These are phyloP conservation scores for Drosophila lacteicornis DNA, from an alignment of 1,140 invertebrate genomes.

Conservation along the genomic window DNA sequence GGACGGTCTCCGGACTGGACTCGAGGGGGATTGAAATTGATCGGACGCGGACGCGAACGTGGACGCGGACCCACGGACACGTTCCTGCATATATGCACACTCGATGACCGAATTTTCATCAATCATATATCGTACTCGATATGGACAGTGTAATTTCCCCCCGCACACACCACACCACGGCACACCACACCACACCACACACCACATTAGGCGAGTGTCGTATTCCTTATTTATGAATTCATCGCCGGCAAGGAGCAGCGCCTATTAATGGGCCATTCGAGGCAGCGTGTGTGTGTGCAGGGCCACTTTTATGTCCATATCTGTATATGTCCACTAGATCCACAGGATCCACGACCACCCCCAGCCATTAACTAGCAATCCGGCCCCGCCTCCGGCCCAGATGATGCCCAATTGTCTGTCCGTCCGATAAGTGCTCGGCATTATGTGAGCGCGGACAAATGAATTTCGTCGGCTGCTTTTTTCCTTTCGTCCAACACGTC, in stretches of 20 bases:
- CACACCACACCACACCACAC: too few relatives aligned
- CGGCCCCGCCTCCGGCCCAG: constrained; percentile 7
- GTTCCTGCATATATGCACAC: constrained; percentile 14
- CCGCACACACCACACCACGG: constrained; percentile 1
- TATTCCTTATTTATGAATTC: constrained; percentile 51
- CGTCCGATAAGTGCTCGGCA: constrained; percentile 35
- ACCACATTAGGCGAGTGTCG: constrained; percentile 25
- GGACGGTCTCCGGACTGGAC: constrained; percentile 8
- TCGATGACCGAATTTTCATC: constrained; percentile 59
- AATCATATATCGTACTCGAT: constrained; percentile 70
- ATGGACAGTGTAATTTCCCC: constrained; percentile 67
- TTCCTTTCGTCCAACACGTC: not conserved
- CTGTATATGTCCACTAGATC: constrained; percentile 15
- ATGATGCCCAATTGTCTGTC: constrained; percentile 40
- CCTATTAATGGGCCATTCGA: constrained; percentile 42
- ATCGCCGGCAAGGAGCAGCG: constrained; percentile 31
- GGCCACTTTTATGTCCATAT: constrained; percentile 16
- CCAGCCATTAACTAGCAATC: constrained; percentile 5
- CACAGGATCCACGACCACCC: not conserved
- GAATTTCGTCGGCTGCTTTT: constrained; percentile 18
- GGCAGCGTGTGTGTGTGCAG: constrained; percentile 1
- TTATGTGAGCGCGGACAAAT: constrained; percentile 37
- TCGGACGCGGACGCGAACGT: constrained; percentile 16
- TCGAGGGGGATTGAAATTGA: constrained; percentile 33
- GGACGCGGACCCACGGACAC: not conserved